Percentiles rank a stretch among this genome's conserved stretches.
These are phyloP conservation scores for Macrophya annulata DNA, from an alignment of 2,888 invertebrate genomes.

Conservation along the genomic window DNA sequence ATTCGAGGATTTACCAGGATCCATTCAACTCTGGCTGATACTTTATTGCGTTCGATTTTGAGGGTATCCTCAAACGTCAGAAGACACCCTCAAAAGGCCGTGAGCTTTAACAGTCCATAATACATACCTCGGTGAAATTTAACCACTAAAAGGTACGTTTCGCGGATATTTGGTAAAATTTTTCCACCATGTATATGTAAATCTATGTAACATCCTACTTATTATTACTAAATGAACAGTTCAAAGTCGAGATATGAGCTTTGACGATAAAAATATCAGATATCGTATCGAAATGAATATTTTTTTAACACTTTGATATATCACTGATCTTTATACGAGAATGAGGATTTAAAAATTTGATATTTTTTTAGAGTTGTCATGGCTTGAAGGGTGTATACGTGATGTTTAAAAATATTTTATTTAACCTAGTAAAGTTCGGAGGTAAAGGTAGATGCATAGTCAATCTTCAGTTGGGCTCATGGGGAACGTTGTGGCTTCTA, in stretches of 20 bases:
- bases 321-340: background rate
- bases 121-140: background rate
- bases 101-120: background rate
- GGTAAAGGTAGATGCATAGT: background rate
- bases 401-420: background rate
- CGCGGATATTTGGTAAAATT: background rate
- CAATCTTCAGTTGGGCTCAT: background rate
- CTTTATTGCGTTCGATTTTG: background rate
- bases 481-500: background rate
- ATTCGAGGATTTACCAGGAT: slow-evolving; percentile 1
- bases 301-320: background rate
- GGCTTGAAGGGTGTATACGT: background rate
- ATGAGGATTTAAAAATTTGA: background rate
- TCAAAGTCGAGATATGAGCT: background rate
- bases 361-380: background rate
- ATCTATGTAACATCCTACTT: no score
- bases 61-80: slow-evolving; percentile 11
- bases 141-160: slow-evolving; percentile 2
- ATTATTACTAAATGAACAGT: no score
- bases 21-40: background rate
- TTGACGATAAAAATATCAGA: background rate
- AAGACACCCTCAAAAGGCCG: slow-evolving; percentile 17
- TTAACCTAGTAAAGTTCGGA: background rate
- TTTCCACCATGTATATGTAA: background rate
- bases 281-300: background rate